Conservation (phyloP, 2,888 invertebrate species). For the Cetonia aurata region DNA sequence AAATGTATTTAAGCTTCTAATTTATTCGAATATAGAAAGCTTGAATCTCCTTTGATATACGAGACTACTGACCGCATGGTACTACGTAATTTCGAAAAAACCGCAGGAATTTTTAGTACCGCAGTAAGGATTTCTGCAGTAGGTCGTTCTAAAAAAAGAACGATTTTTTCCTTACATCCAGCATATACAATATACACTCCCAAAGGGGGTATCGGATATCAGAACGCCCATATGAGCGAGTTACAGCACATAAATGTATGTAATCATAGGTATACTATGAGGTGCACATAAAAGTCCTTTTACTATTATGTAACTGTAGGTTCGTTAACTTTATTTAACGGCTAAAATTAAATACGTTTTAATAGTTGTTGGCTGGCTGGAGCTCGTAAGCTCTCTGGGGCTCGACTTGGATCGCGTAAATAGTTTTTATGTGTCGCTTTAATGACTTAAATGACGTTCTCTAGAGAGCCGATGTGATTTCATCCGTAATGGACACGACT, state of each 20-base stretch:
- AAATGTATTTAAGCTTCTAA: too few species aligned
- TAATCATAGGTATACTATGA: too few species aligned
- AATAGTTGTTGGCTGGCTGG: constrained; percentile 14
- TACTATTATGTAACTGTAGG: constrained; percentile 22
- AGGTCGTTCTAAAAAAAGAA: constrained; percentile 20
- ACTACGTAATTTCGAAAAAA: constrained; percentile 17
- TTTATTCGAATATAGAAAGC: not conserved
- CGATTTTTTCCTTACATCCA: not conserved
- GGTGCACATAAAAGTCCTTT: constrained; percentile 10
- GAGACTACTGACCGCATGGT: constrained; percentile 23
- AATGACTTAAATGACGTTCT: too few species aligned
- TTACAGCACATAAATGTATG: too few species aligned
- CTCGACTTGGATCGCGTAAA: not conserved
- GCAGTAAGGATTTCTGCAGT: constrained; percentile 25
- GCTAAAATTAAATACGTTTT: constrained; percentile 26
- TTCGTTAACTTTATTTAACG: constrained; percentile 25
- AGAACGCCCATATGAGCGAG: not conserved
- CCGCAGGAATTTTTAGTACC: constrained; percentile 29
- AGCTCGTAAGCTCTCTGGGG: not conserved
- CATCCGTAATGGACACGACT: too few species aligned
- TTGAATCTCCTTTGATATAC: constrained; percentile 20
- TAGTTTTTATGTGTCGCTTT: constrained; percentile 17
- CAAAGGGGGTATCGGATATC: constrained; percentile 15
- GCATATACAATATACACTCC: not conserved
- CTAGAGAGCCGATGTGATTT: too few species aligned